phyloP scores from a whole-genome alignment of 1,140 invertebrate species.

The Leucophenga varia region DNA sequence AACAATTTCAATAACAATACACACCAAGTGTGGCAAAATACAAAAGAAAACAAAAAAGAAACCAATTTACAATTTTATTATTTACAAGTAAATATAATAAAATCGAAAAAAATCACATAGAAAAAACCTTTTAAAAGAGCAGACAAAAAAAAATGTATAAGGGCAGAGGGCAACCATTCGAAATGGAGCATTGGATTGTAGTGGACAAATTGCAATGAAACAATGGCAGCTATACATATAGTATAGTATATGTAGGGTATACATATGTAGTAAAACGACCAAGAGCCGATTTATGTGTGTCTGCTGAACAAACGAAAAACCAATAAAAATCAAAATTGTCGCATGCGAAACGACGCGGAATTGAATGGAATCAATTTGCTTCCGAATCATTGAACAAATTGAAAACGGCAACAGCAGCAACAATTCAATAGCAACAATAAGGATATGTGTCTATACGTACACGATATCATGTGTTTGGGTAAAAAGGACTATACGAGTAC shows the following conservation, averaged over 20 bases:
- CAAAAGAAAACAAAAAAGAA: conserved; percentile 51
- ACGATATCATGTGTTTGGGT: too few species aligned
- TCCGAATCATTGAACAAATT: conserved; percentile 56
- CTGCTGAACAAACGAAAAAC: conserved; percentile 20
- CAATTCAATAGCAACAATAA: neutral
- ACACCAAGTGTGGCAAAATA: too few species aligned
- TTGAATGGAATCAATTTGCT: conserved; percentile 56
- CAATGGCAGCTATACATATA: too few species aligned
- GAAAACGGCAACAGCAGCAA: conserved; percentile 31
- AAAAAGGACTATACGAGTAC: conserved; percentile 13
- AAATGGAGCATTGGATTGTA: too few species aligned
- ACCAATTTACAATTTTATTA: conserved; percentile 54
- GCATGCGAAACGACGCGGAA: conserved; percentile 49
- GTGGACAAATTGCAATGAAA: too few species aligned
- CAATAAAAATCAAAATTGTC: conserved; percentile 55
- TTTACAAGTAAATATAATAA: conserved; percentile 14
- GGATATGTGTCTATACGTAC: neutral
- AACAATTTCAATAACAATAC: conserved; percentile 49
- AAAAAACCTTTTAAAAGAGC: too few species aligned
- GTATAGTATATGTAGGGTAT: too few species aligned
- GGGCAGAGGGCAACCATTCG: too few species aligned
- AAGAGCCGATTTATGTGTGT: too few species aligned
- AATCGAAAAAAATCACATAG: too few species aligned
- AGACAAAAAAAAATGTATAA: too few species aligned
- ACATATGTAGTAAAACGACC: too few species aligned